Conservation (phyloP, 2,888 invertebrate genomes). For the Thereva nobilitata region DNA sequence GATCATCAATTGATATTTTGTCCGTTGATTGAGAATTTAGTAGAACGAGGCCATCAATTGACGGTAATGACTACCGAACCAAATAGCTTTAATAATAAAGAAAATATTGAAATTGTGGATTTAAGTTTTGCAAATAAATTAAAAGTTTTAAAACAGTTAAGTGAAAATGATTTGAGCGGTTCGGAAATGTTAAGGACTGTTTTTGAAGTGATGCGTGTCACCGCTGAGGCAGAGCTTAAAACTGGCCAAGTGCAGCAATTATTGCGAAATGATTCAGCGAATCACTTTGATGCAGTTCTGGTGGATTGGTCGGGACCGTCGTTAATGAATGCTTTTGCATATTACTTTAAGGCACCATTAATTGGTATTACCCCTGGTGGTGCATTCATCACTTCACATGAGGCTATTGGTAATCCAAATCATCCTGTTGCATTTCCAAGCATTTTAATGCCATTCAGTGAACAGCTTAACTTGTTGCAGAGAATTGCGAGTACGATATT, state of each 20-base stretch:
- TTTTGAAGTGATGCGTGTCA: constrained; percentile 45
- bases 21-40: constrained; percentile 57
- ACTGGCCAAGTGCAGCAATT: constrained; percentile 47
- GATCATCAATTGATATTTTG: constrained; percentile 60
- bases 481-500: constrained; percentile 46
- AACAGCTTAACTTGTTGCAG: constrained; percentile 58
- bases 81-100: constrained; percentile 43
- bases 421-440: constrained; percentile 62
- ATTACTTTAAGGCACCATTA: constrained; percentile 62
- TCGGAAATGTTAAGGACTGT: constrained; percentile 46
- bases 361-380: constrained; percentile 62
- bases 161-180: constrained; percentile 44
- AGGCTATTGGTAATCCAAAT: constrained; percentile 61
- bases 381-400: constrained; percentile 60
- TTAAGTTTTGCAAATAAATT: constrained; percentile 47
- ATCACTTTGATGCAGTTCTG: constrained; percentile 62
- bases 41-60: constrained; percentile 59
- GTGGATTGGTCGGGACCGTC: constrained; percentile 62
- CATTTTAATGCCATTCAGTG: constrained; percentile 58
- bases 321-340: constrained; percentile 60
- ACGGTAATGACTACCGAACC: constrained; percentile 59
- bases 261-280: constrained; percentile 50
- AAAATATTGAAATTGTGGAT: constrained; percentile 55
- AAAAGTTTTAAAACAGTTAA: constrained; percentile 44
- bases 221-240: constrained; percentile 46